Base-by-base conservation (phyloP, 2,797 vertebrate species). In the Mormyrus hasselquistii region DNA sequence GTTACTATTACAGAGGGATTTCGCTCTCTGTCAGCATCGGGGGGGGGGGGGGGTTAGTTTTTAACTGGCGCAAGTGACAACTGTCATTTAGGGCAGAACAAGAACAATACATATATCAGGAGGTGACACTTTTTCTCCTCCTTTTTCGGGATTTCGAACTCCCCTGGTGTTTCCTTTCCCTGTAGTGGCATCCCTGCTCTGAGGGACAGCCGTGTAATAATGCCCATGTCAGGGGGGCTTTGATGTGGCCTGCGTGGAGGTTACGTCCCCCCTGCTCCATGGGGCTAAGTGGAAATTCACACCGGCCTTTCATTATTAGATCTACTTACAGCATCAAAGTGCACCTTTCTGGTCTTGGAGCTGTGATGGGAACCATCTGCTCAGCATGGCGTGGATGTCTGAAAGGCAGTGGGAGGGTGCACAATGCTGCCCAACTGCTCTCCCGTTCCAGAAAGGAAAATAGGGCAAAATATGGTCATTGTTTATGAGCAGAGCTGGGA, bases 301-400 rank as follows among this genome's bases (percentile, higher is more conserved):
- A 92, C 92, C 93, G 88, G 90, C 89, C 91, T 91, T 90, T 95
- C 93, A 90, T 93, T 93, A 89, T 92, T 93, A 90, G 79, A 93
- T 88, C 91, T 88, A 22, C 87, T 90, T 90, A 90, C 89, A 88
- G 89, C 87, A 93, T 91, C 92, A 91, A 91, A 90, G 91, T 73
- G 90, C 87, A 90, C 92, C 91, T 92, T 93, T 90, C 92, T 91
- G 88, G 47, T 76, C 73, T 91, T 92, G 87, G 91, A 87, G 69
- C 90, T 91, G 94, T 91, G 91, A 86, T 89, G 62, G 65, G 69
- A 82, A 92, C 94, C 94, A 95, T 95, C 94, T 96, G 93, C 90
- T 94, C 91, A 92, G 92, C 90, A 47, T 47, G 14, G 22, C 34
- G 16, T 52, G 92, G 90, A 89, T 92, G 88, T 87, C 91, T 90